Conservation (phyloP, 2,113 vertebrate genomes). For the Stomatorhinus ivindoensis region DNA sequence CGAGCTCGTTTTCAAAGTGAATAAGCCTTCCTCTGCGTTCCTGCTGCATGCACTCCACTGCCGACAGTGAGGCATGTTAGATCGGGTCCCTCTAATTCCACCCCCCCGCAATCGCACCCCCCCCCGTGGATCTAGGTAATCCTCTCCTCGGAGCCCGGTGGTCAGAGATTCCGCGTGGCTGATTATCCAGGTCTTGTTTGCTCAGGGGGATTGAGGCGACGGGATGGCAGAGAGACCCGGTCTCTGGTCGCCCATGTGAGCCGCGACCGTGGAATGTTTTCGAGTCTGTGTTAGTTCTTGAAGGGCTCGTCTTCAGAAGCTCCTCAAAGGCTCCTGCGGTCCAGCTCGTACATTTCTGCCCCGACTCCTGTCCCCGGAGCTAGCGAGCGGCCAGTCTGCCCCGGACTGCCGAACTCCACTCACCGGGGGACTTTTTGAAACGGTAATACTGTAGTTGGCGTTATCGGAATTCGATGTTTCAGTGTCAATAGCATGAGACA, state of each 20-base stretch:
- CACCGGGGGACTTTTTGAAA: neutral
- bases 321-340: neutral
- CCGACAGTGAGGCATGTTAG: neutral
- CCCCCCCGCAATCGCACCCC: neutral
- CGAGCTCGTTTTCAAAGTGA: neutral
- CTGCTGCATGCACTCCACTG: neutral
- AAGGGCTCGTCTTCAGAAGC: neutral
- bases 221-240: neutral
- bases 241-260: neutral
- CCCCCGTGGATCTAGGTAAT: neutral
- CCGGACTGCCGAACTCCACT: neutral
- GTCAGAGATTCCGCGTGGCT: neutral
- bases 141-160: neutral
- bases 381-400: neutral
- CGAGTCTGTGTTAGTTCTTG: neutral
- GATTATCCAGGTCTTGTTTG: neutral
- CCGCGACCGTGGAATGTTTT: neutral
- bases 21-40: neutral
- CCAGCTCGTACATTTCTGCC: neutral
- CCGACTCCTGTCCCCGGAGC: neutral
- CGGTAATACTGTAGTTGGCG: slow-evolving; percentile 14
- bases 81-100: neutral
- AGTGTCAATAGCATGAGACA: slow-evolving; percentile 34
- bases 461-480: slow-evolving; percentile 42
- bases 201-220: neutral